Conservation (phyloP, 92 coral and sea anemone species). For the Parazoanthus swiftii region DNA sequence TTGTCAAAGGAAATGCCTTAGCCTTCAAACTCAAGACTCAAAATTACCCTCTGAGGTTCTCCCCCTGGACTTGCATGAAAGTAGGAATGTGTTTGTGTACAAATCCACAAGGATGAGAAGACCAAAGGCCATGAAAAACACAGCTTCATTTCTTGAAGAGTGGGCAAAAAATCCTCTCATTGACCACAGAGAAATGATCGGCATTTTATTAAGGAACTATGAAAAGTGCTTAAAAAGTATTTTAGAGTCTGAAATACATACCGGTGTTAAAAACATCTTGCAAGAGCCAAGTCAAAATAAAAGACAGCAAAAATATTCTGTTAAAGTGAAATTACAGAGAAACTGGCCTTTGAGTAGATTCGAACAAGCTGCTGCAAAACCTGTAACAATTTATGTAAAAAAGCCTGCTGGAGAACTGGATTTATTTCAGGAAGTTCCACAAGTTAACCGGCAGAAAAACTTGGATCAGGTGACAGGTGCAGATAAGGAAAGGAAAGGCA, state of each 20-base stretch:
- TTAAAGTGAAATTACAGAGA: background rate
- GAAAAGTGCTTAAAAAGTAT: slow-evolving; percentile 37
- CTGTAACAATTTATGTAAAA: background rate
- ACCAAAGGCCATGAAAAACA: background rate
- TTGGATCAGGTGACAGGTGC: slow-evolving; percentile 6
- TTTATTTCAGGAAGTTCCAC: background rate
- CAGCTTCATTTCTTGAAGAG: background rate
- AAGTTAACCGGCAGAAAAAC: slow-evolving; percentile 10
- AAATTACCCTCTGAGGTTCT: slow-evolving; percentile 12
- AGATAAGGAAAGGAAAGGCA: slow-evolving; percentile 31
- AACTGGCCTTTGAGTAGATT: slow-evolving; percentile 16
- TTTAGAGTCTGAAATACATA: slow-evolving; percentile 1
- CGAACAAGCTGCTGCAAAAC: background rate
- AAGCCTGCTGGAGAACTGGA: background rate
- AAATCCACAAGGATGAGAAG: background rate
- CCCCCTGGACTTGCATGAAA: background rate
- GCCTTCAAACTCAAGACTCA: background rate
- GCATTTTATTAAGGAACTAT: slow-evolving; percentile 46
- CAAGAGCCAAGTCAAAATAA: background rate
- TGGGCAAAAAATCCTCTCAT: slow-evolving; percentile 39
- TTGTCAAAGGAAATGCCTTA: slow-evolving; percentile 19
- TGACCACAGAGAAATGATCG: slow-evolving; percentile 41
- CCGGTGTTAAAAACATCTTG: background rate
- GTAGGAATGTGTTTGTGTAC: background rate
- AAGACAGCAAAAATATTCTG: background rate